Conservation (phyloP, 1,140 invertebrate species). For the Pseudomyrmex cubaensis region DNA sequence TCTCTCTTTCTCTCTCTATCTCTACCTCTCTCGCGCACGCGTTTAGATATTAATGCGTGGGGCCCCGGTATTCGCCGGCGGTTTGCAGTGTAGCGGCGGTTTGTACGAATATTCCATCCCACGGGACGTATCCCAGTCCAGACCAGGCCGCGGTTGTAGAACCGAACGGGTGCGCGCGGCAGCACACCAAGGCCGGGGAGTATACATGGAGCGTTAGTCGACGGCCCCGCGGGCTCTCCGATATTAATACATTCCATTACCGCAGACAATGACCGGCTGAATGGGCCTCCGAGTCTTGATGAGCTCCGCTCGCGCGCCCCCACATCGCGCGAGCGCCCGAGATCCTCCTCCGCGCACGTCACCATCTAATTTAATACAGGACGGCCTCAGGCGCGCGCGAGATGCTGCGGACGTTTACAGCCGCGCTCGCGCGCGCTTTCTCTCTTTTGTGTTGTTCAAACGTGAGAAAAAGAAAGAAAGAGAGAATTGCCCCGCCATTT, state of each 20-base stretch:
- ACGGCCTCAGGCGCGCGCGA: conserved; percentile 56
- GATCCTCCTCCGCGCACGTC: conserved; percentile 76
- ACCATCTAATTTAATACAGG: conserved; percentile 84
- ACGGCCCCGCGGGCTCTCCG: conserved; percentile 74
- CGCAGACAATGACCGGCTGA: conserved; percentile 83
- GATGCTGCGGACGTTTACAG: conserved; percentile 45
- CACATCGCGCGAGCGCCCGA: conserved; percentile 64
- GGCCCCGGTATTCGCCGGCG: conserved; percentile 65
- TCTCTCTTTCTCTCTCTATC: conserved; percentile 1
- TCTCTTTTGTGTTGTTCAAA: conserved; percentile 1
- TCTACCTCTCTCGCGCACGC: conserved; percentile 11
- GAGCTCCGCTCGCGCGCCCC: conserved; percentile 74
- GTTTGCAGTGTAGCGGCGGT: conserved; percentile 70
- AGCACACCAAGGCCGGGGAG: conserved; percentile 11
- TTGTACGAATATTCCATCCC: conserved; percentile 75
- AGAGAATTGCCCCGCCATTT: conserved; percentile 27
- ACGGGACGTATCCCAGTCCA: conserved; percentile 68
- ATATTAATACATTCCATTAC: conserved; percentile 86
- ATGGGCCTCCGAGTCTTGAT: conserved; percentile 81
- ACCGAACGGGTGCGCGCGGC: conserved; percentile 44
- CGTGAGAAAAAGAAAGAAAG: background rate
- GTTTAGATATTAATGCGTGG: conserved; percentile 74
- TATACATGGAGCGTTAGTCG: conserved; percentile 57
- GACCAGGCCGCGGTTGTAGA: conserved; percentile 67
- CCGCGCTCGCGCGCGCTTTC: background rate